A percentile compares a stretch with the other conserved stretches of the same genome.
Evolutionary conservation across 2,797 vertebrate species (phyloP).

Genomic region (Orientallactaga sibirica): DNA sequence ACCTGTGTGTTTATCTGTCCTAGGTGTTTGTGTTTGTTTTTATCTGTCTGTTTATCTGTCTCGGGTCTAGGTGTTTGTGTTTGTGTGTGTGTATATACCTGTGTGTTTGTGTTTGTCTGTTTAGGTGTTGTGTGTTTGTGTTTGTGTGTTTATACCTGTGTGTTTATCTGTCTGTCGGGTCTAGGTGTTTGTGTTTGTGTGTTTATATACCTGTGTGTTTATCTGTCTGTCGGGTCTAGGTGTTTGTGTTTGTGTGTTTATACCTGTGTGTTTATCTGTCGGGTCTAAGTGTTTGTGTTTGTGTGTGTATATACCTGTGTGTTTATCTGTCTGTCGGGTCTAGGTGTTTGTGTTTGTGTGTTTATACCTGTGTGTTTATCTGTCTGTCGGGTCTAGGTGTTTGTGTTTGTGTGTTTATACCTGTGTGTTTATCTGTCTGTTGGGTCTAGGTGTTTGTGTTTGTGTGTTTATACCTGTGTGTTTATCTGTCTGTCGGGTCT

Average conservation of each 20-base stretch:
- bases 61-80: not conserved
- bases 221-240: not conserved
- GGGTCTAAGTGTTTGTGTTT: not conserved
- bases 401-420: not conserved
- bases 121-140: too few relatives aligned
- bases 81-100: not conserved
- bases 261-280: not conserved
- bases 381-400: rapidly evolving
- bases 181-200: not conserved
- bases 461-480: too few relatives aligned
- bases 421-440: not conserved
- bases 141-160: too few relatives aligned
- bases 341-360: rapidly evolving
- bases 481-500: not conserved
- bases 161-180: too few relatives aligned
- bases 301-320: not conserved
- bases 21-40: too few relatives aligned
- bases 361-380: not conserved
- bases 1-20: too few relatives aligned
- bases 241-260: not conserved
- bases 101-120: not conserved
- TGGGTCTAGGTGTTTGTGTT: too few relatives aligned
- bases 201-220: not conserved
- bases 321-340: not conserved
- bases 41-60: too few relatives aligned